Evolutionary conservation across 2,113 vertebrate species (phyloP).

Genomic region (Eurystomus gularis): DNA sequence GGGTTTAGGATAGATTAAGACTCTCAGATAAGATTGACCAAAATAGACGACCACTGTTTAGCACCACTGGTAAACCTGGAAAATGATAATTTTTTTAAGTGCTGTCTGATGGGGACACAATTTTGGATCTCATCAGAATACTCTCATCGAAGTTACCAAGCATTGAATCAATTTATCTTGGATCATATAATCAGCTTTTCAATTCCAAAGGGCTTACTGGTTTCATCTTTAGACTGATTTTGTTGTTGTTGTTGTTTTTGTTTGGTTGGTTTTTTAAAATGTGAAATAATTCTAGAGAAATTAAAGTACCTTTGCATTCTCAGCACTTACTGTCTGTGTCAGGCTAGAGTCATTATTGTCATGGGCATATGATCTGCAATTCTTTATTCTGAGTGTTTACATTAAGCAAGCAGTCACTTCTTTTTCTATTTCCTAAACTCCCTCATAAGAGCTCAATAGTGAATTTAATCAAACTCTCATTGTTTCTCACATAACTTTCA

Average conservation of each 20-base stretch:
- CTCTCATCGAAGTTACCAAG: neutral
- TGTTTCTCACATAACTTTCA: neutral
- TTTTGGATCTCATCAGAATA: neutral
- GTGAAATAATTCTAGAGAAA: neutral
- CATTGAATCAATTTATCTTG: neutral
- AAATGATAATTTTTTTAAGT: neutral
- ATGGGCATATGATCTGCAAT: neutral
- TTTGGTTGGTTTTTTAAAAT: neutral
- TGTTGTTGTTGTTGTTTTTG: no score
- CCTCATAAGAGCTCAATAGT: neutral
- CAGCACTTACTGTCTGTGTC: accelerated
- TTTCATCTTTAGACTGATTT: neutral
- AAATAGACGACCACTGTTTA: neutral
- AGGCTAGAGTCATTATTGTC: neutral
- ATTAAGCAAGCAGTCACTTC: neutral
- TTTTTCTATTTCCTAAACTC: neutral
- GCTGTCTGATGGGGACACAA: neutral
- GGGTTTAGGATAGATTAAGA: neutral
- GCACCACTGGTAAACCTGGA: neutral
- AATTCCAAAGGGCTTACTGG: neutral
- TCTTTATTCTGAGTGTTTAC: neutral
- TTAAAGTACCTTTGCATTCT: neutral
- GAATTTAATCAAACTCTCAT: neutral
- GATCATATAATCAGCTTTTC: neutral
- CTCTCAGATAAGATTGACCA: neutral